These are phyloP conservation scores for Eucidaris tribuloides DNA, from an alignment of 35 echinoderm and acorn worm genomes.

Conservation along the genomic window DNA sequence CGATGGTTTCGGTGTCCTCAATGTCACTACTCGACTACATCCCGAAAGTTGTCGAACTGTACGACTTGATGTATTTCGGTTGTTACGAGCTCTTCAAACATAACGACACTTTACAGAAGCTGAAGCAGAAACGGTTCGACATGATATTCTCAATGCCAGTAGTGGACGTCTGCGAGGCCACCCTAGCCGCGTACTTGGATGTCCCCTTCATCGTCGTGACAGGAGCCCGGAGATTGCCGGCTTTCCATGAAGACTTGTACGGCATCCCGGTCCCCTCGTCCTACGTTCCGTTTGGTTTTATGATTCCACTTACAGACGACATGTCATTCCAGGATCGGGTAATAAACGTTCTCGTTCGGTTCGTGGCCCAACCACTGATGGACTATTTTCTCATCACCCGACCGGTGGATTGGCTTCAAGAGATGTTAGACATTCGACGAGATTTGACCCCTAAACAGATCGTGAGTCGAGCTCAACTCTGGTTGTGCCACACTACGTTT, in stretches of 20 bases:
- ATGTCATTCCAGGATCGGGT: too few species aligned
- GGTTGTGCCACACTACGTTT: too few species aligned
- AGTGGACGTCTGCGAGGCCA: not conserved
- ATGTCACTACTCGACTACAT: not conserved
- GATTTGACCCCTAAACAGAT: too few species aligned
- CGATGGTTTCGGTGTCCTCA: not conserved
- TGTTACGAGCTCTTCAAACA: not conserved
- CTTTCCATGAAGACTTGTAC: conserved; percentile 7
- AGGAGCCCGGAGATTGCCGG: not conserved
- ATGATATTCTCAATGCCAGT: not conserved
- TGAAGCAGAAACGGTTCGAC: not conserved
- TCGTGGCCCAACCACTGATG: too few species aligned
- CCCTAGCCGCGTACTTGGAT: conserved; percentile 15
- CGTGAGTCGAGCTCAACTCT: too few species aligned
- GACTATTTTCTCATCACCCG: too few species aligned
- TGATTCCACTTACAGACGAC: not conserved
- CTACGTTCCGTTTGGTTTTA: conserved; percentile 9
- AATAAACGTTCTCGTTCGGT: too few species aligned
- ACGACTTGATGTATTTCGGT: not conserved
- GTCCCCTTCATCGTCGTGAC: conserved; percentile 18
- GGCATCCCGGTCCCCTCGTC: conserved; percentile 3
- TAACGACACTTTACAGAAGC: not conserved
- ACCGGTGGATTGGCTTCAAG: too few species aligned
- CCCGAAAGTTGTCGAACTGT: not conserved
- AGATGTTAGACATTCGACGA: too few species aligned